Base-by-base conservation (phyloP, 1,140 invertebrate genomes). In the Megathymus violae region DNA sequence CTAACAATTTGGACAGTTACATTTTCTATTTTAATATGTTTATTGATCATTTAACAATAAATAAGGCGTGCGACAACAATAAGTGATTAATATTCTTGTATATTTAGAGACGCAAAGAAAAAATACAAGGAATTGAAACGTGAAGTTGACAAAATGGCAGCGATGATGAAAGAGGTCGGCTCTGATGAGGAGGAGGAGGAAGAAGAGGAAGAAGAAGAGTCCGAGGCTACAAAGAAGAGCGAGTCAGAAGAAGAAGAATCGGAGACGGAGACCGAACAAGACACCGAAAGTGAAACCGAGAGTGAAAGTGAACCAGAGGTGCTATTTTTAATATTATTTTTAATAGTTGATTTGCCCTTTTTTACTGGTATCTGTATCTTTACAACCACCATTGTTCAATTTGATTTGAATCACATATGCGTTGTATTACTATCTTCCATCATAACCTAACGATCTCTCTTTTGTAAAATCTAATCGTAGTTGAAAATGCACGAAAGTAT, bases 71-170 rank as follows among this genome's bases (percentile, higher is more conserved):
- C n/a, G n/a, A n/a, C n/a, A n/a, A n/a, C n/a, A n/a, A n/a, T n/a
- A n/a, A n/a, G n/a, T n/a, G n/a, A n/a, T n/a, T n/a, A 51, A 15
- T 11, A 14, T 4, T 16, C 4, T 2, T 17, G 7, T 9, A 36
- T 16, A 0, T 76, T 11, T 63, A 93, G 93, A 71, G 94, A 95
- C 40, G 95, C 95, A 69, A 95, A 95, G 69, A 95, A 94, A 69
- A 95, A 95, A 81, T 96, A 94, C 75, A 95, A 95, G 75, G 93
- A 93, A 44, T 80, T 97, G 25, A 96, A 97, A 81, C 96, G 96
- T 69, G 96, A 97, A 91, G 96, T 97, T 2, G 95, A 97, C 71
- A 97, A 97, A 91, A 97, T 97, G 96, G 96, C 96, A 0, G 94
- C 94, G 11, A 91, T 97, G 59, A 95, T 97, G 94, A 96, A 95